Conservation (phyloP, 2,888 invertebrate genomes). For the Caenorhabditis angaria region DNA sequence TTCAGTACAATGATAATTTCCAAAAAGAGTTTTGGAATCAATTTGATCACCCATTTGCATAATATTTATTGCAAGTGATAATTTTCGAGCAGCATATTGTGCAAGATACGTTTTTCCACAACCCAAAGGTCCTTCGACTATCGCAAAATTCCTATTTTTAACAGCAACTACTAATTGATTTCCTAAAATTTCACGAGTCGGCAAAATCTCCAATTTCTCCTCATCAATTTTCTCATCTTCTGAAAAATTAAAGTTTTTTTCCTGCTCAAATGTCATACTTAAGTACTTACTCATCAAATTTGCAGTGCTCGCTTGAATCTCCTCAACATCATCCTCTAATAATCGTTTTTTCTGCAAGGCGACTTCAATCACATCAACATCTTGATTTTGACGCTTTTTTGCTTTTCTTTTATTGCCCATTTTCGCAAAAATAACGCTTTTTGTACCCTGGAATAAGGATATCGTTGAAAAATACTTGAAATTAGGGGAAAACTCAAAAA, state of each 20-base stretch:
- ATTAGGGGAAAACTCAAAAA: no score
- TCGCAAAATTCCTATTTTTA: slow-evolving; percentile 31
- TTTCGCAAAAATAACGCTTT: no score
- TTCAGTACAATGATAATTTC: slow-evolving; percentile 92
- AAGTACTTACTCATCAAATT: no score
- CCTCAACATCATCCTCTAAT: slow-evolving; percentile 19
- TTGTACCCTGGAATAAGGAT: no score
- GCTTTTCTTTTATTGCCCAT: slow-evolving; percentile 34
- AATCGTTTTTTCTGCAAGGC: slow-evolving; percentile 34
- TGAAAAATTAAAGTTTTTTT: neutral
- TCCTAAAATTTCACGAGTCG: slow-evolving; percentile 35
- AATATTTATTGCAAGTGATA: slow-evolving; percentile 81
- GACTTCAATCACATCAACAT: slow-evolving; percentile 39
- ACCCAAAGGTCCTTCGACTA: slow-evolving; percentile 83
- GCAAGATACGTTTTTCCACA: slow-evolving; percentile 92
- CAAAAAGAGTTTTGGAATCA: slow-evolving; percentile 90
- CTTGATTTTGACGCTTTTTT: slow-evolving; percentile 36
- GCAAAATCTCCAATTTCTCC: slow-evolving; percentile 15
- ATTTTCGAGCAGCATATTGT: slow-evolving; percentile 84
- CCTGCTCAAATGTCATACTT: no score
- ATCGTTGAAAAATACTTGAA: no score
- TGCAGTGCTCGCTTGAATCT: slow-evolving; percentile 12
- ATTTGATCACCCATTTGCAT: slow-evolving; percentile 96
- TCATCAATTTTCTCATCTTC: slow-evolving; percentile 10
- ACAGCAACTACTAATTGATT: slow-evolving; percentile 33